A percentile compares a stretch with the other conserved stretches of the same genome.
Conservation (phyloP, 1,140 invertebrate species). For the Apis florea region DNA sequence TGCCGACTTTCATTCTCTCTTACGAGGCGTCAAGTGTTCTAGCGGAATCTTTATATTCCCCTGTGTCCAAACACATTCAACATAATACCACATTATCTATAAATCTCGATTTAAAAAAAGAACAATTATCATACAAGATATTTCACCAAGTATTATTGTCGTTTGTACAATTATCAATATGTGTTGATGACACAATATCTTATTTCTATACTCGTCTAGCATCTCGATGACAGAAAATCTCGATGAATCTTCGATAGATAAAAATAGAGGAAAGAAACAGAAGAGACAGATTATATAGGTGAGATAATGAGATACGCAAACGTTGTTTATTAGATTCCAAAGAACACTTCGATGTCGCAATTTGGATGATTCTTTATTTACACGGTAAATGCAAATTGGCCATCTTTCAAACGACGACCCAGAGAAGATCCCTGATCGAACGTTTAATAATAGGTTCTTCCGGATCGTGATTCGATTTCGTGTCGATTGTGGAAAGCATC, state of each 20-base stretch:
- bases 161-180: too few relatives aligned
- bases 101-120: too few relatives aligned
- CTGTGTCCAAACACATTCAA: too few relatives aligned
- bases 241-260: too few relatives aligned
- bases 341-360: constrained; percentile 41
- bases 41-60: not conserved
- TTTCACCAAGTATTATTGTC: too few relatives aligned
- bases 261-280: not conserved
- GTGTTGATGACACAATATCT: too few relatives aligned
- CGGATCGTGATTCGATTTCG: constrained; percentile 54
- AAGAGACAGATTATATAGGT: not conserved
- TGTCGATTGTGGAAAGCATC: not conserved
- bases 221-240: too few relatives aligned
- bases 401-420: constrained; percentile 58
- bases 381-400: constrained; percentile 64
- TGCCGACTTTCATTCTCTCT: constrained; percentile 53
- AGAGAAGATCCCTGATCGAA: constrained; percentile 59
- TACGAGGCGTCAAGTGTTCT: not conserved
- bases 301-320: not conserved
- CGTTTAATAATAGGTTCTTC: not conserved
- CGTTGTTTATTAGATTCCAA: not conserved
- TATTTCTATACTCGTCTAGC: too few relatives aligned
- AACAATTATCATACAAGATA: too few relatives aligned
- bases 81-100: not conserved
- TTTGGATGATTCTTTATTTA: constrained; percentile 51